Percentiles rank a stretch among this genome's conserved stretches.
Evolutionary conservation across 2,888 invertebrate species (phyloP).

Genomic region (Aethes cnicana): DNA sequence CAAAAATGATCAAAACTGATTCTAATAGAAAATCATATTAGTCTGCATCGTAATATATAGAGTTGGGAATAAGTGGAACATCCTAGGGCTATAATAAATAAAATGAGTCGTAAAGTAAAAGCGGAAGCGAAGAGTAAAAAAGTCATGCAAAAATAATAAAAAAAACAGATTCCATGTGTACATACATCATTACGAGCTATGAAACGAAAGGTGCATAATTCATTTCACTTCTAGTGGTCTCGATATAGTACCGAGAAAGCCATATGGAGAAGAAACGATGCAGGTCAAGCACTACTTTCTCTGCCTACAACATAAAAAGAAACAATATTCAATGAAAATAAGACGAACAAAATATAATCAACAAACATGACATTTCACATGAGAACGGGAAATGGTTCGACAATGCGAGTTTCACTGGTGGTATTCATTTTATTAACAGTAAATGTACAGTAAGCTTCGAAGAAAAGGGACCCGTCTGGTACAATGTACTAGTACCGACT

Average conservation of each 20-base stretch:
- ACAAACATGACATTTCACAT: conserved; percentile 33
- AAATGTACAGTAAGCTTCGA: too few species aligned
- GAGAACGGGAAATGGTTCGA: background rate
- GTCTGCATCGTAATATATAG: too few species aligned
- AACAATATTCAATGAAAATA: conserved; percentile 48
- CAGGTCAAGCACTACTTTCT: conserved; percentile 87
- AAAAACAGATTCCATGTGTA: conserved; percentile 56
- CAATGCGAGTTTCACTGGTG: background rate
- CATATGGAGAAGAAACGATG: conserved; percentile 91
- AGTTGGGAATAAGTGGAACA: too few species aligned
- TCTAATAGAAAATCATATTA: too few species aligned
- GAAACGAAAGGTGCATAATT: conserved; percentile 68
- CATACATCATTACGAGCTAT: conserved; percentile 69
- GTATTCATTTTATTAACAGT: background rate
- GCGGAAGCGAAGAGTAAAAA: conserved; percentile 31
- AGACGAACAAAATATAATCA: conserved; percentile 47
- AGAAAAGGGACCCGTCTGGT: too few species aligned
- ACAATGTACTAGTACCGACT: too few species aligned
- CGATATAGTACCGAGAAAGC: conserved; percentile 79
- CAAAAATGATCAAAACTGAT: too few species aligned
- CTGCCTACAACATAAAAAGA: conserved; percentile 86
- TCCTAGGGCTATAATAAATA: background rate
- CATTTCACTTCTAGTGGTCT: conserved; percentile 60
- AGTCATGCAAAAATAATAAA: conserved; percentile 52
- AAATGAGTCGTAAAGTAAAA: background rate